A percentile compares a stretch with the other conserved stretches of the same genome.
Conservation (phyloP, 2,113 vertebrate genomes). For the Notothenia coriiceps region DNA sequence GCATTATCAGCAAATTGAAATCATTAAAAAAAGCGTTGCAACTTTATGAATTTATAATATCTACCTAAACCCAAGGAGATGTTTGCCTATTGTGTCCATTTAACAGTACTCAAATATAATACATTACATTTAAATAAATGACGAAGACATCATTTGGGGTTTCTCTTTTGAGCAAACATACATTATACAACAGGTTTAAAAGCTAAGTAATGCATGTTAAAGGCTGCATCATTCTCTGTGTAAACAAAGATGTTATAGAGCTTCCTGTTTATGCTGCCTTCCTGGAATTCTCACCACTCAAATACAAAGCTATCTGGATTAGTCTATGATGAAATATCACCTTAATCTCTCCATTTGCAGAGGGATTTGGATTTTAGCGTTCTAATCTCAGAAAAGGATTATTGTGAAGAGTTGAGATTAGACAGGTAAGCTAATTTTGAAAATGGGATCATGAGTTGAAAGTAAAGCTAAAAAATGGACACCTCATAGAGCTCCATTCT, state of each 20-base stretch:
- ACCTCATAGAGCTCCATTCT: background rate
- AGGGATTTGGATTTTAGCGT: conserved; percentile 48
- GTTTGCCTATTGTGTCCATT: no score
- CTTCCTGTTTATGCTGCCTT: conserved; percentile 26
- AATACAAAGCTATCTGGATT: conserved; percentile 51
- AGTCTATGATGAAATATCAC: conserved; percentile 65
- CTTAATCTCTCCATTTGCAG: conserved; percentile 60
- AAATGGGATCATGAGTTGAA: conserved; percentile 52
- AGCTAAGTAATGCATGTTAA: no score
- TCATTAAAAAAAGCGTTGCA: no score
- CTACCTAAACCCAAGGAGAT: no score
- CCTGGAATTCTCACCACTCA: conserved; percentile 46
- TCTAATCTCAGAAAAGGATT: conserved; percentile 61
- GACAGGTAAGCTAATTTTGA: conserved; percentile 61
- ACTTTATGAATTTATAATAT: no score
- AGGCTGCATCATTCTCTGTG: conserved; percentile 13
- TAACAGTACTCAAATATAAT: no score
- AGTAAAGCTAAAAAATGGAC: conserved; percentile 7
- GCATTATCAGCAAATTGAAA: no score
- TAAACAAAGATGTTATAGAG: conserved; percentile 4
- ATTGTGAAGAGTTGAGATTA: conserved; percentile 52
- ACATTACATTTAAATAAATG: no score
- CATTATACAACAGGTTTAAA: background rate
- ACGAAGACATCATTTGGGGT: no score
- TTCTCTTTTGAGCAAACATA: no score